Evolutionary conservation across 2,113 vertebrate genomes (phyloP).

Genomic region (Ibidorhyncha struthersii): DNA sequence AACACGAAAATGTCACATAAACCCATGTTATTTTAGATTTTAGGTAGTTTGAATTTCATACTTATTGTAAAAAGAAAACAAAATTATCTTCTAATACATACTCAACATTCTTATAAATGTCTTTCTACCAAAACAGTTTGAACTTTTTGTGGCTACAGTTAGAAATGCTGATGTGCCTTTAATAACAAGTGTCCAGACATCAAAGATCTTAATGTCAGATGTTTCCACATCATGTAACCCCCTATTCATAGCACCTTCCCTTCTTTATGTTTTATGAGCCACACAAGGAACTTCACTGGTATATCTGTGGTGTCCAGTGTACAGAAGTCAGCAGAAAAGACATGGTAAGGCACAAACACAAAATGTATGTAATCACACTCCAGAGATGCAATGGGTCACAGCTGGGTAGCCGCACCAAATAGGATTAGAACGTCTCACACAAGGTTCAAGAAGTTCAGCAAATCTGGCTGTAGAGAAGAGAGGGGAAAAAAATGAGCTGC

Average conservation of each 20-base stretch:
- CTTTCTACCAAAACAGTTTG: not conserved
- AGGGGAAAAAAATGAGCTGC: not conserved
- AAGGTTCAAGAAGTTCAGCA: not conserved
- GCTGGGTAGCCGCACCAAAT: not conserved
- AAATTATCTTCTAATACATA: not conserved
- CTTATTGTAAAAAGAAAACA: not conserved
- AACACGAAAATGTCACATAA: not conserved
- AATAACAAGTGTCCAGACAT: not conserved
- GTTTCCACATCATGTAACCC: not conserved
- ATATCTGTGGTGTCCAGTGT: not conserved
- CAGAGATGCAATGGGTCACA: not conserved
- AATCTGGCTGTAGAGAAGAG: not conserved
- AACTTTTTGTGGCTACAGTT: not conserved
- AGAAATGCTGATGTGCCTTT: not conserved
- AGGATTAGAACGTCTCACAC: not conserved
- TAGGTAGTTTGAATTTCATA: not conserved
- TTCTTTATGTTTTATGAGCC: not conserved
- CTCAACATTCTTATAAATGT: not conserved
- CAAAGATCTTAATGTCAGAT: not conserved
- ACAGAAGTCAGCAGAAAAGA: not conserved
- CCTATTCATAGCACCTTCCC: not conserved
- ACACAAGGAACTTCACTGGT: not conserved
- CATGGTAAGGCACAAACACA: not conserved
- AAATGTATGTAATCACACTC: not conserved
- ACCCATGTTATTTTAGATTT: not conserved